Evolutionary conservation across 2,797 vertebrate genomes (phyloP).

Genomic region (Tachyglossus aculeatus): DNA sequence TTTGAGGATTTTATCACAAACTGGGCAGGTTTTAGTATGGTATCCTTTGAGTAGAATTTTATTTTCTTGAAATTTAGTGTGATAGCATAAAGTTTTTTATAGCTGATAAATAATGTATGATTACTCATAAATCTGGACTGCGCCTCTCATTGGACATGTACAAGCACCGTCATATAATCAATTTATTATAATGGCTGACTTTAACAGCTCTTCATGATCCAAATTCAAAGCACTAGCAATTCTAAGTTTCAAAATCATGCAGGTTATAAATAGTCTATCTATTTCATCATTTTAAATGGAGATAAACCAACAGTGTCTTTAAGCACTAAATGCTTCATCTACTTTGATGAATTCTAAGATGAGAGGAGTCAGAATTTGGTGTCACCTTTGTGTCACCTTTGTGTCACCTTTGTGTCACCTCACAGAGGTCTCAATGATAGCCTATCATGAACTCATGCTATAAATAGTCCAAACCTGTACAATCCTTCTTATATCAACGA

Average conservation of each 20-base stretch:
- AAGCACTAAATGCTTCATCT: too few relatives aligned
- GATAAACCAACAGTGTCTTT: too few relatives aligned
- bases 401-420: too few relatives aligned
- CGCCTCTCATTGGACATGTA: constrained; percentile 55
- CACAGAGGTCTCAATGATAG: too few relatives aligned
- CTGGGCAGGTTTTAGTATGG: constrained; percentile 14
- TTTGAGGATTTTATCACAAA: constrained; percentile 33
- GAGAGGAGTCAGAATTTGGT: too few relatives aligned
- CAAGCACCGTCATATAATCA: constrained; percentile 49
- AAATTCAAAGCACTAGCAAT: constrained; percentile 46
- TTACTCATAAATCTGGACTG: constrained; percentile 53
- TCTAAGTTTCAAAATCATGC: constrained; percentile 25
- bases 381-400: too few relatives aligned
- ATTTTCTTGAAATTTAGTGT: constrained; percentile 61
- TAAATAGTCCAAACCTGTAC: too few relatives aligned
- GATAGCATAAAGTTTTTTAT: constrained; percentile 53
- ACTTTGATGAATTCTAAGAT: too few relatives aligned
- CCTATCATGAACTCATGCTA: too few relatives aligned
- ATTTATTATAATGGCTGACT: constrained; percentile 56
- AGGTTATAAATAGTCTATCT: background rate
- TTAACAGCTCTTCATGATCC: constrained; percentile 24
- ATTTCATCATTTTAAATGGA: background rate
- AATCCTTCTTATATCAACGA: too few relatives aligned
- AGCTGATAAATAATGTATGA: constrained; percentile 67
- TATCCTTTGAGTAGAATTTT: constrained; percentile 60